Conservation (phyloP, 2,797 vertebrate species). For the Odontamblyopus lacepedii region DNA sequence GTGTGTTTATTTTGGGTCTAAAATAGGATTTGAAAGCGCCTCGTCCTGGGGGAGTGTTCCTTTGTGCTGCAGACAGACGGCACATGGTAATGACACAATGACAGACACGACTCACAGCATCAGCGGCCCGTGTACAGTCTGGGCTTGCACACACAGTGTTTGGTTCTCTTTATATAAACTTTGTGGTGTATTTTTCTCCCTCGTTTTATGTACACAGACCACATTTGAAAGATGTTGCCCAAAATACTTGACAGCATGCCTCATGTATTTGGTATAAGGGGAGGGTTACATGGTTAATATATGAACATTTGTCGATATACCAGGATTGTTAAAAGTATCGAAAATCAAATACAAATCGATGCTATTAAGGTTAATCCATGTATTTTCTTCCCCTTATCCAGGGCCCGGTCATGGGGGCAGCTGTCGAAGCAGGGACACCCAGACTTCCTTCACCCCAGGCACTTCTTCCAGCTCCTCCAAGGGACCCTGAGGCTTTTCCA, state of each 20-base stretch:
- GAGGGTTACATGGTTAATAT: conserved; percentile 16
- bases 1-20: conserved; percentile 4
- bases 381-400: no score
- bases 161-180: neutral
- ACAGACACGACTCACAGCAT: conserved; percentile 2
- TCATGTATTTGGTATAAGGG: conserved; percentile 16
- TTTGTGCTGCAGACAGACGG: conserved; percentile 11
- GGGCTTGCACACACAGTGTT: neutral
- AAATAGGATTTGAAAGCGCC: conserved; percentile 6
- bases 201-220: neutral
- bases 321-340: no score
- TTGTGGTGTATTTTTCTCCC: neutral
- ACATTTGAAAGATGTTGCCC: conserved; percentile 6
- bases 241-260: conserved; percentile 11
- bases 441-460: no score
- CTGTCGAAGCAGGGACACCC: no score
- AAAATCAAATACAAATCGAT: no score
- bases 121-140: neutral
- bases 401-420: no score
- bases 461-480: no score
- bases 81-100: conserved; percentile 8
- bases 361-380: no score
- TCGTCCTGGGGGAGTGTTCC: neutral
- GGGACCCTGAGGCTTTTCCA: no score
- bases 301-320: neutral